Evolutionary conservation across 1,140 invertebrate genomes (phyloP).

Genomic region (Bombus picipes): DNA sequence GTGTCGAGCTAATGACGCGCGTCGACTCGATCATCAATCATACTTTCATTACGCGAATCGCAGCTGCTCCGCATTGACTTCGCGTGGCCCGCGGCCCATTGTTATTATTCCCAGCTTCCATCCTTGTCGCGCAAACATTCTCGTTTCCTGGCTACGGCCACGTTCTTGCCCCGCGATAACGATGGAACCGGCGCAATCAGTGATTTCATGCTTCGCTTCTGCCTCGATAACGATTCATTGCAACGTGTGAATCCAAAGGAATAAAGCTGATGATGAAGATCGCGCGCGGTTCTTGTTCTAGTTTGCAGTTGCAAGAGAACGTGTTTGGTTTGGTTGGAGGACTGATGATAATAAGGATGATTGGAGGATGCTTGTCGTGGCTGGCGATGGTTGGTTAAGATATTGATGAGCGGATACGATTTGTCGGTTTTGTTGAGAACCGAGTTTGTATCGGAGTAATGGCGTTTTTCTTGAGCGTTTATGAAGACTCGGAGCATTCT

Average conservation of each 20-base stretch:
- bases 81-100: conserved; percentile 75
- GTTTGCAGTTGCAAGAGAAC: not conserved
- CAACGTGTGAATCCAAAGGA: not conserved
- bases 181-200: conserved; percentile 39
- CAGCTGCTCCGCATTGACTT: conserved; percentile 75
- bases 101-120: conserved; percentile 74
- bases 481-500: not conserved
- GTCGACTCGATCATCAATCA: conserved; percentile 80
- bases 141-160: not conserved
- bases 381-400: not conserved
- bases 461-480: not conserved
- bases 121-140: not conserved
- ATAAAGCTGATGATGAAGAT: not conserved
- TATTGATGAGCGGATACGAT: not conserved
- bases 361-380: not conserved
- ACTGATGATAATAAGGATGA: not conserved
- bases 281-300: not conserved
- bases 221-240: conserved; percentile 11
- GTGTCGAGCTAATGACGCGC: conserved; percentile 76
- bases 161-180: conserved; percentile 40
- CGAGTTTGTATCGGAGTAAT: not conserved
- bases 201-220: conserved; percentile 40
- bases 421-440: not conserved
- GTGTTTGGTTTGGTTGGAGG: not conserved
- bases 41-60: conserved; percentile 83